Evolutionary conservation across 2,888 invertebrate genomes (phyloP).

Genomic region (Tubulanus polymorphus): DNA sequence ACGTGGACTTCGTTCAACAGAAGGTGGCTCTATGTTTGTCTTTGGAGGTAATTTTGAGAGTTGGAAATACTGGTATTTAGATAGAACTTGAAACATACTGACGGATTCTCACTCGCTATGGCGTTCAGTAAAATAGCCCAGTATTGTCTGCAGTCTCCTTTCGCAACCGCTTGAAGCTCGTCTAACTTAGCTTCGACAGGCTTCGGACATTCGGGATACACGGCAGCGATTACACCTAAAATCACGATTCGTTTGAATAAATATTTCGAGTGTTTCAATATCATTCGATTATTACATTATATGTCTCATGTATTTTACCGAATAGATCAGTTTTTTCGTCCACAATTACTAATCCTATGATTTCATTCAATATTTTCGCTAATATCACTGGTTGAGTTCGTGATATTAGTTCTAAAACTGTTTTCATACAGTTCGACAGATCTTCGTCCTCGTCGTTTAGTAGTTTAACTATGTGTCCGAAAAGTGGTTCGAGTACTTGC

Average conservation of each 20-base stretch:
- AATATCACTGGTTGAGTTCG: conserved; percentile 2
- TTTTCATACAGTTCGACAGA: conserved; percentile 2
- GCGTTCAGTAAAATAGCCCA: too few species aligned
- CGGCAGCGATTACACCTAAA: background rate
- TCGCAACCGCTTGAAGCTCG: too few species aligned
- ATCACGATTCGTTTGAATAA: background rate
- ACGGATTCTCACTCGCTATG: too few species aligned
- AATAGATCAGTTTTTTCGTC: conserved; percentile 12
- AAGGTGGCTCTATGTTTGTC: too few species aligned
- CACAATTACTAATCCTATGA: conserved; percentile 18
- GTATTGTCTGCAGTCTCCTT: too few species aligned
- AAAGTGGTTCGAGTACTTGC: background rate
- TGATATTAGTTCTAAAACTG: conserved; percentile 9
- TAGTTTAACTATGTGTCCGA: conserved; percentile 9
- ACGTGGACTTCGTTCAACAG: too few species aligned
- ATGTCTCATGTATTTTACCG: too few species aligned
- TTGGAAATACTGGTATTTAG: too few species aligned
- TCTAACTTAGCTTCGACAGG: conserved; percentile 12
- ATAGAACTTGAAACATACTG: too few species aligned
- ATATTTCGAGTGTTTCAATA: background rate
- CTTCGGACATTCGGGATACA: conserved; percentile 9
- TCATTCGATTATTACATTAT: too few species aligned
- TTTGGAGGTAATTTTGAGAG: too few species aligned
- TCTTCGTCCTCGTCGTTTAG: conserved; percentile 14
- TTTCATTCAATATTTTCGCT: conserved; percentile 15